Evolutionary conservation across 2,797 vertebrate genomes (phyloP).

Genomic region (Phoeniculus purpureus): DNA sequence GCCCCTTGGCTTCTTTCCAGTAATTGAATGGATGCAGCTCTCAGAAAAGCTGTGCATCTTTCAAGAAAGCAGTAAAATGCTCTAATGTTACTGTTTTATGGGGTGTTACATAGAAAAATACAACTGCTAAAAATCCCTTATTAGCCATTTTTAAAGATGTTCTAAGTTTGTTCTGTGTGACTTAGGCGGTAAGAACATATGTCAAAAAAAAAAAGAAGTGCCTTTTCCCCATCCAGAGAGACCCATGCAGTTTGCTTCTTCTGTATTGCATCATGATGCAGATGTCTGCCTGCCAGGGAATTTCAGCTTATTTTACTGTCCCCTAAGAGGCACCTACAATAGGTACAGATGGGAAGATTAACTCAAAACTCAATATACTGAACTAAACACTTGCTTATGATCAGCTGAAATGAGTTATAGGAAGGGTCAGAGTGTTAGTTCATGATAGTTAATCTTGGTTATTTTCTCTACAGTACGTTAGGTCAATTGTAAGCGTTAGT

Average conservation of each 20-base stretch:
- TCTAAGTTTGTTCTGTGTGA: not conserved
- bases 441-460: not conserved
- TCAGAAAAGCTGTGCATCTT: conserved; percentile 25
- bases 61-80: conserved; percentile 34
- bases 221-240: not conserved
- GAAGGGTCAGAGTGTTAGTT: not conserved
- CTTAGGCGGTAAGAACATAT: not conserved
- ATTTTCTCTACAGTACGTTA: not conserved
- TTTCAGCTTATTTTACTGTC: not conserved
- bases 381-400: not conserved
- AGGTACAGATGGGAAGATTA: not conserved
- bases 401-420: not conserved
- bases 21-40: conserved; percentile 37
- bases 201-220: not conserved
- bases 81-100: conserved; percentile 29
- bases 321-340: not conserved
- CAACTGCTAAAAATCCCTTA: conserved; percentile 24
- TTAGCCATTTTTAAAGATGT: not conserved
- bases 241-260: not conserved
- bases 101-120: conserved; percentile 17
- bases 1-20: conserved; percentile 53
- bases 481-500: not conserved
- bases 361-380: not conserved
- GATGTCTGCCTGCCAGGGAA: not conserved
- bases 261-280: not conserved